These are phyloP conservation scores for Chionis minor DNA, from an alignment of 2,113 vertebrate genomes.

Conservation along the genomic window DNA sequence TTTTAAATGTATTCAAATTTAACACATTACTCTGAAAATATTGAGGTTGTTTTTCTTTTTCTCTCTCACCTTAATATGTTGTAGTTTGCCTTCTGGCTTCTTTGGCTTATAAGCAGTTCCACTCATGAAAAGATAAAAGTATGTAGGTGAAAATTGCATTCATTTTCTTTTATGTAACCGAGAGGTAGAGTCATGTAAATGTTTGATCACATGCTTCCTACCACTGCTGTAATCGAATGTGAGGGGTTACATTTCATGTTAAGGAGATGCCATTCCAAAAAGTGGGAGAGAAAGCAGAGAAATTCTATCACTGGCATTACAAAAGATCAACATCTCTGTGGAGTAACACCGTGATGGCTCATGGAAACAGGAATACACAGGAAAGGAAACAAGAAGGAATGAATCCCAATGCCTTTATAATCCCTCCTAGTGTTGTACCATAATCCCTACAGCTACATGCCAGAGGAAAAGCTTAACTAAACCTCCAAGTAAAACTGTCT, in stretches of 20 bases:
- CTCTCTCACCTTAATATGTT: constrained; percentile 46
- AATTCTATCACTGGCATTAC: not conserved
- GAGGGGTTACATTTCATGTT: not conserved
- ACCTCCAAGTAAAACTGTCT: not conserved
- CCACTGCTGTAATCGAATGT: not conserved
- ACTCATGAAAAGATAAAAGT: constrained; percentile 27
- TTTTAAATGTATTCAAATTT: constrained; percentile 63
- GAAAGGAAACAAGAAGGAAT: not conserved
- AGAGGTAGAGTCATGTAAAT: constrained; percentile 37
- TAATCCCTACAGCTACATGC: not conserved
- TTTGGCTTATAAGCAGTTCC: constrained; percentile 22
- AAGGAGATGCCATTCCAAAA: not conserved
- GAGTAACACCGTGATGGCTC: not conserved
- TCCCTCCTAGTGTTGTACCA: not conserved
- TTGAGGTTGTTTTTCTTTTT: constrained; percentile 36
- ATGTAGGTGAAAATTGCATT: constrained; percentile 45
- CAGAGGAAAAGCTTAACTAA: not conserved
- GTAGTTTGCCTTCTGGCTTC: constrained; percentile 48
- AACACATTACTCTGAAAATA: constrained; percentile 46
- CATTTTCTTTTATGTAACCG: constrained; percentile 45
- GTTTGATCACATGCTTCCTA: constrained; percentile 35
- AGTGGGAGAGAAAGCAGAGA: not conserved
- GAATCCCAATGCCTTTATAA: not conserved
- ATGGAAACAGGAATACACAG: not conserved
- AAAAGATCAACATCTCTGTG: not conserved